Conservation (phyloP, 2,888 invertebrate species). For the Morpho achilles region DNA sequence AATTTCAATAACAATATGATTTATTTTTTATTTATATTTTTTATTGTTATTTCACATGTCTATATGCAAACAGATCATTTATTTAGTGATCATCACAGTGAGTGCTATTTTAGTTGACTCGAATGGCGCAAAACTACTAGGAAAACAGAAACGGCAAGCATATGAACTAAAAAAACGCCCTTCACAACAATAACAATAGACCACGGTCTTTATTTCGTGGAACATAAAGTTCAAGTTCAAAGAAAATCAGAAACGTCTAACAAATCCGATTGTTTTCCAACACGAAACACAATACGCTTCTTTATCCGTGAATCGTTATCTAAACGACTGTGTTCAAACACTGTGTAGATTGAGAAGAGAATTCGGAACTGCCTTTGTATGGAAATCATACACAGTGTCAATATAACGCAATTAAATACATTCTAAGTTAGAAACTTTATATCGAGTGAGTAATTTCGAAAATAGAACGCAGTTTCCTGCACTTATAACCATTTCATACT, state of each 20-base stretch:
- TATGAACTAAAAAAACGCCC: conserved; percentile 23
- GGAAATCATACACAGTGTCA: conserved; percentile 30
- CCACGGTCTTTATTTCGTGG: conserved; percentile 19
- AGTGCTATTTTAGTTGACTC: background rate
- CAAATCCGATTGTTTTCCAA: conserved; percentile 24
- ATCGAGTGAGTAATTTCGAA: conserved; percentile 23
- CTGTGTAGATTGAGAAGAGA: conserved; percentile 22
- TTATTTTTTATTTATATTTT: too few relatives aligned
- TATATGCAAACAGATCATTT: too few relatives aligned
- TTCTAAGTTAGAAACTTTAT: conserved; percentile 28
- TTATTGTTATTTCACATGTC: too few relatives aligned
- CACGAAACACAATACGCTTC: conserved; percentile 21
- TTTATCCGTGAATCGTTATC: conserved; percentile 18
- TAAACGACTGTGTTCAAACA: conserved; percentile 22
- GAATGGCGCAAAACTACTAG: conserved; percentile 38
- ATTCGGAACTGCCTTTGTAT: conserved; percentile 30
- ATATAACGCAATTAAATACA: conserved; percentile 21
- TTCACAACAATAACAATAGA: conserved; percentile 13
- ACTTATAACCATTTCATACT: conserved; percentile 35
- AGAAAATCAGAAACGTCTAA: background rate
- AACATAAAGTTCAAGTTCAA: conserved; percentile 32
- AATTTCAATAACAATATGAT: too few relatives aligned
- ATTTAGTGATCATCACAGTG: too few relatives aligned
- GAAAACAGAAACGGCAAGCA: conserved; percentile 29
- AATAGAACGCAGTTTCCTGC: conserved; percentile 26